Base-by-base conservation (phyloP, 35 echinoderm and acorn worm genomes). In the Diadema setosum region DNA sequence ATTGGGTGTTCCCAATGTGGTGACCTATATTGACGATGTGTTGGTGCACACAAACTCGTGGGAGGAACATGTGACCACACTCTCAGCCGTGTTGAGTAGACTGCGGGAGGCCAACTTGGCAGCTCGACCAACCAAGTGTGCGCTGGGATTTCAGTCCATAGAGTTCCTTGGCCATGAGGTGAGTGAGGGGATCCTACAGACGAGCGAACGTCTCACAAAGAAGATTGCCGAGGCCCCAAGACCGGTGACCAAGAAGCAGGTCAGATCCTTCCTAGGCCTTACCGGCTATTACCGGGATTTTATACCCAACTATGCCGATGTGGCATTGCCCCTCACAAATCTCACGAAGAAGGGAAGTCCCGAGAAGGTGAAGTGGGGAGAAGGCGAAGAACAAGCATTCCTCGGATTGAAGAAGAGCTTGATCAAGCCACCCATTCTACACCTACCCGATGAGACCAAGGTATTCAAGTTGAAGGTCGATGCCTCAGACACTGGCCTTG, bases 21-120 rank as follows among this genome's bases (percentile, higher is more conserved):
- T 55, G 0, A 88, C 78, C 35, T 95, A 91, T 42, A 95, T 91
- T 34, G 82, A 91, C 87, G 88, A 91, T 82, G 46, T 94, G 11
- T 30, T 65, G 5, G 80, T 89, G 0, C 73, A 81, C 45, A 83
- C 48, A 40, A 21, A 70, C 0, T 32, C 74, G 21, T 87, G 82
- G 50, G 75, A 86, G 24, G 83, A 91, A 56, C 89, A 95, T 70
- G 31, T 92, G 33, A 8, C 18, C 11, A 46, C 86, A 82, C 3
- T 95, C 5, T 17, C 5, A 23, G 26, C 30, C n/a, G n/a, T n/a
- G n/a, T n/a, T n/a, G n/a, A n/a, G n/a, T n/a, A n/a, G n/a, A n/a
- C n/a, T n/a, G n/a, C n/a, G n/a, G n/a, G n/a, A n/a, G n/a, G n/a
- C n/a, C n/a, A n/a, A 55, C 41, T 49, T 84, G 50, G 82, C 81